Base-by-base conservation (phyloP, 2,113 vertebrate species). In the Cisticola juncidis region DNA sequence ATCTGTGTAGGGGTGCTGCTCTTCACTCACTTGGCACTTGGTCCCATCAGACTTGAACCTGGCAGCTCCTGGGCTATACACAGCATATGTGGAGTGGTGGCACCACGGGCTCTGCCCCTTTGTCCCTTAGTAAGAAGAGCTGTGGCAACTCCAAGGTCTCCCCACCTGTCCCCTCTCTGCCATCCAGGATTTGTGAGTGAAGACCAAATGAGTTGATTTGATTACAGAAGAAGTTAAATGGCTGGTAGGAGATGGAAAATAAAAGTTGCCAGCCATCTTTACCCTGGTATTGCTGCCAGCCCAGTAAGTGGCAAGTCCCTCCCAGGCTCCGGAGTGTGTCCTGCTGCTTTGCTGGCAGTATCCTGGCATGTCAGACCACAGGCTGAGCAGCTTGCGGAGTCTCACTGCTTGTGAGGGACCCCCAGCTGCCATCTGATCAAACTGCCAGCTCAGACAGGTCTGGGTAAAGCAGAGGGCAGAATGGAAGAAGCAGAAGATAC, bases 351-450 rank as follows among this genome's bases (percentile, higher is more conserved):
- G 7, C 79, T 89, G 95, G 35, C 80, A 76, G 4, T 33, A 5
- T 68, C 71, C 79, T 45, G 11, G 19, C 14, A 0, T 2, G 72
- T 42, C 80, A 57, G 47, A 24, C 12, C 4, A 0, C 0, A 2
- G 38, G 53, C 76, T 69, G 82, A 51, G 80, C 16, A 35, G 15
- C 88, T 90, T 0, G 2, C 23, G 14, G 88, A 15, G 17, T 31
- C 5, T 0, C 28, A 1, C 5, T 0, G 13, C 47, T 51, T 51
- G 51, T 5, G 5, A 85, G 56, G 44, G 79, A 65, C 61, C 35
- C 61, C 58, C 56, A 48, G 62, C 80, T 88, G 76, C 65, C 64
- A 19, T 24, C 29, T 56, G 3, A 50, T 61, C 72, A 3, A 57
- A 16, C 42, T 7, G 18, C 61, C 69, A 51, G 60, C 68, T 73